Evolutionary conservation across 2,888 invertebrate genomes (phyloP).

Genomic region (Penaeus monodon): DNA sequence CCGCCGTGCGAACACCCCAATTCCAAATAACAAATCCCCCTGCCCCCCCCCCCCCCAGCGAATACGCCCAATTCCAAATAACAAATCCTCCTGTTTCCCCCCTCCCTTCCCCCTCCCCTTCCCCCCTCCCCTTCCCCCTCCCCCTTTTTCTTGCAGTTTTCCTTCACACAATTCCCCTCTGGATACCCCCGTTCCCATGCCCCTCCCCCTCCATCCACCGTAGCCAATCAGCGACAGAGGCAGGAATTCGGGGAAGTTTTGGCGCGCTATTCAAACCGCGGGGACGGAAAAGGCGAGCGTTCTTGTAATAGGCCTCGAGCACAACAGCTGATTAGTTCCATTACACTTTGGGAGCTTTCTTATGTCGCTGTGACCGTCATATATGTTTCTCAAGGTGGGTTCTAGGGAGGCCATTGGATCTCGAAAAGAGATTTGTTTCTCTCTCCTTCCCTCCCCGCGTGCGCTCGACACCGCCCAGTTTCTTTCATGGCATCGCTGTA

Average conservation of each 20-base stretch:
- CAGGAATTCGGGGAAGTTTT: not conserved
- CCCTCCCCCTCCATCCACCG: constrained; percentile 8
- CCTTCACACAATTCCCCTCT: not conserved
- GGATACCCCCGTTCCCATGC: not conserved
- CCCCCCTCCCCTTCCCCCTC: not conserved
- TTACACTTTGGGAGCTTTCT: not conserved
- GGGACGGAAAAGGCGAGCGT: not conserved
- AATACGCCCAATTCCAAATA: too few species aligned
- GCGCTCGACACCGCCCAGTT: too few species aligned
- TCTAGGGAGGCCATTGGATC: too few species aligned
- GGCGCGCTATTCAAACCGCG: constrained; percentile 17
- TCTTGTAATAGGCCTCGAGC: not conserved
- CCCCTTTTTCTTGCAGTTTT: not conserved
- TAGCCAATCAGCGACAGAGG: constrained; percentile 4
- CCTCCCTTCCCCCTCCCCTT: too few species aligned
- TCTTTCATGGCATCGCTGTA: too few species aligned
- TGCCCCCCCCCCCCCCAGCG: too few species aligned
- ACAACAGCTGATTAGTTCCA: constrained; percentile 17
- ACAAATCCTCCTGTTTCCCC: too few species aligned
- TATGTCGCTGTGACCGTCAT: too few species aligned
- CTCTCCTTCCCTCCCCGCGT: too few species aligned
- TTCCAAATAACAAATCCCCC: not conserved
- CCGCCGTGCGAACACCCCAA: too few species aligned
- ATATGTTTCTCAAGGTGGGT: too few species aligned
- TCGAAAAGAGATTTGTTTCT: too few species aligned